Conservation (phyloP, 2,113 vertebrate genomes). For the Semicossyphus pulcher region DNA sequence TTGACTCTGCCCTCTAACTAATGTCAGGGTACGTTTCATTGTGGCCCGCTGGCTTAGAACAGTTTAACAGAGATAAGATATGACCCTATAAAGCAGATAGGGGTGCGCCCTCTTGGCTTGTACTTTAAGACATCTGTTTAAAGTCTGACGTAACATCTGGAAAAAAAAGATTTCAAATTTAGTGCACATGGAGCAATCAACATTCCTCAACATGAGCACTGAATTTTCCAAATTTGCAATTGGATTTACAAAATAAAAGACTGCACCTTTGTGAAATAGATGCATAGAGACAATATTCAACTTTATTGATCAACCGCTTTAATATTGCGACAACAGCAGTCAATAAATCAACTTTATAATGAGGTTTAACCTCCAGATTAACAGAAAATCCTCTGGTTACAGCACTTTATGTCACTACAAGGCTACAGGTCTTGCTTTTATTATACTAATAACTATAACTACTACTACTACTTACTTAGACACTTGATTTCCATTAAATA, state of each 20-base stretch:
- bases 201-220: neutral
- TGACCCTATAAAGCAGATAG: neutral
- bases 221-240: neutral
- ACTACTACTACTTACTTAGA: too few relatives aligned
- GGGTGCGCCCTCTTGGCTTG: neutral
- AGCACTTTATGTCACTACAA: neutral
- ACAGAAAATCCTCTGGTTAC: neutral
- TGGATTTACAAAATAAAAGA: too few relatives aligned
- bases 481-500: conserved; percentile 1
- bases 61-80: neutral
- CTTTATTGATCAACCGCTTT: too few relatives aligned
- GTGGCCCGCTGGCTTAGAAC: neutral
- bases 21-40: conserved; percentile 8
- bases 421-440: neutral
- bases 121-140: neutral
- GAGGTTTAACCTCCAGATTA: neutral
- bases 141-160: neutral
- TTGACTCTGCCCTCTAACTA: conserved; percentile 10
- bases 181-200: too few relatives aligned
- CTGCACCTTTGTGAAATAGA: too few relatives aligned
- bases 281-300: too few relatives aligned
- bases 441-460: neutral
- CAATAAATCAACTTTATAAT: neutral
- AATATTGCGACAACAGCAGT: too few relatives aligned
- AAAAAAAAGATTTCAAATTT: neutral